Conservation (phyloP, 1,140 invertebrate genomes). For the Penaeus chinensis region DNA sequence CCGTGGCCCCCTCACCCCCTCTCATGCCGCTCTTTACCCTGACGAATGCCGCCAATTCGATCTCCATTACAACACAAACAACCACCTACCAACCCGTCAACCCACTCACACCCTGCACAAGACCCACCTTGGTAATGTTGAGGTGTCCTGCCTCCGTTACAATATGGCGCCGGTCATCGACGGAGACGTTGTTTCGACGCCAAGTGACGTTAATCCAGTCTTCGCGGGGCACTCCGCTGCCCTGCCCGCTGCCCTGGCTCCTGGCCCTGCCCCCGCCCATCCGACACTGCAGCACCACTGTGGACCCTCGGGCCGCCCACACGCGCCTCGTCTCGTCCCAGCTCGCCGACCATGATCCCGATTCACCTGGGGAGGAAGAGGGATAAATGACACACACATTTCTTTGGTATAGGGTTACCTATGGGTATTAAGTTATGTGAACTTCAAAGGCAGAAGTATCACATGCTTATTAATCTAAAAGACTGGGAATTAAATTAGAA, state of each 20-base stretch:
- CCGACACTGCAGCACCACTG: conserved; percentile 9
- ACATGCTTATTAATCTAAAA: too few relatives aligned
- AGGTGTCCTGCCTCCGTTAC: conserved; percentile 13
- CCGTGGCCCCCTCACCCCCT: too few relatives aligned
- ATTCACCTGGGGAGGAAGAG: not conserved
- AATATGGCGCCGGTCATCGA: conserved; percentile 25
- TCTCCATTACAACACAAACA: too few relatives aligned
- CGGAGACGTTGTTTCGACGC: conserved; percentile 33
- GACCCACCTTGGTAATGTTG: conserved; percentile 41
- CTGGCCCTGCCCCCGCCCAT: conserved; percentile 2
- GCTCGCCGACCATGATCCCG: not conserved
- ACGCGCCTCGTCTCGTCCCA: not conserved
- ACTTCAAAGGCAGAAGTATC: too few relatives aligned
- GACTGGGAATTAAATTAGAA: too few relatives aligned
- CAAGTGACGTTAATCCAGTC: conserved; percentile 24
- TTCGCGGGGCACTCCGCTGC: not conserved
- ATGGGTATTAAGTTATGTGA: too few relatives aligned
- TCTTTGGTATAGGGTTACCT: too few relatives aligned
- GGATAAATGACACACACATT: too few relatives aligned
- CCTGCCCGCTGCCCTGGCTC: not conserved
- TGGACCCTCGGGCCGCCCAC: conserved; percentile 16
- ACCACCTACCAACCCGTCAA: too few relatives aligned
- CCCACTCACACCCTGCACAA: not conserved
- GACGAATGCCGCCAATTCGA: too few relatives aligned
- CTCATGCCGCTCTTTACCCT: too few relatives aligned